These are phyloP conservation scores for Myripristis jacobus DNA, from an alignment of 2,797 vertebrate genomes.

Conservation along the genomic window DNA sequence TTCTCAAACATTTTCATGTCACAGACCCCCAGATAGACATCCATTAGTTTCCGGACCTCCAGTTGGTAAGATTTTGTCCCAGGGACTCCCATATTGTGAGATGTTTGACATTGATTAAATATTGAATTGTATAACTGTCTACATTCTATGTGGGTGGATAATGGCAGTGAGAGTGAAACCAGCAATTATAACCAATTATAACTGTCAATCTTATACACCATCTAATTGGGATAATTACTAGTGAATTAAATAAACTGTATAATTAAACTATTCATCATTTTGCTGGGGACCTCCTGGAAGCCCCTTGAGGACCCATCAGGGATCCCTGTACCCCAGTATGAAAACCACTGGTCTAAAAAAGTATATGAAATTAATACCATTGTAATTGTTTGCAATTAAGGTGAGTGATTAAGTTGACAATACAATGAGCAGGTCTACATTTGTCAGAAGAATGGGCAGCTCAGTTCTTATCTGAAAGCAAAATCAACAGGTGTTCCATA, in stretches of 20 bases:
- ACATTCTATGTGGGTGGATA: neutral
- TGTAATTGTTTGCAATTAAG: conserved; percentile 8
- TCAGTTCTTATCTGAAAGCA: conserved; percentile 45
- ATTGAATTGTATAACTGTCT: conserved; percentile 14
- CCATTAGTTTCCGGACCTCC: conserved; percentile 32
- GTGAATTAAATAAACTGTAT: too few species aligned
- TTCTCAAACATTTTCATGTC: conserved; percentile 69
- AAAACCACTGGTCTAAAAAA: neutral
- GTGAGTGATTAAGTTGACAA: conserved; percentile 27
- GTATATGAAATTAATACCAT: conserved; percentile 16
- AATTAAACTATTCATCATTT: too few species aligned
- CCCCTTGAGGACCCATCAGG: too few species aligned
- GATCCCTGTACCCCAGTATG: too few species aligned
- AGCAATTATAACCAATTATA: neutral
- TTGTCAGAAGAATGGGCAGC: conserved; percentile 49
- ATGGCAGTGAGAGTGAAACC: neutral
- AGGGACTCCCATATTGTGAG: conserved; percentile 22
- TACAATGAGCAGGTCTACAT: conserved; percentile 26
- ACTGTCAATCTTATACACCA: neutral
- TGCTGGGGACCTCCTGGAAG: too few species aligned
- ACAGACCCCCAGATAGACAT: conserved; percentile 47
- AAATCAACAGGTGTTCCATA: conserved; percentile 71
- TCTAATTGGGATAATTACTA: too few species aligned
- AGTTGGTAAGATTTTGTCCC: conserved; percentile 17
- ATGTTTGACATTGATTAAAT: conserved; percentile 16